phyloP scores from a whole-genome alignment of 2,113 vertebrate species.

The Oenanthe melanoleuca region DNA sequence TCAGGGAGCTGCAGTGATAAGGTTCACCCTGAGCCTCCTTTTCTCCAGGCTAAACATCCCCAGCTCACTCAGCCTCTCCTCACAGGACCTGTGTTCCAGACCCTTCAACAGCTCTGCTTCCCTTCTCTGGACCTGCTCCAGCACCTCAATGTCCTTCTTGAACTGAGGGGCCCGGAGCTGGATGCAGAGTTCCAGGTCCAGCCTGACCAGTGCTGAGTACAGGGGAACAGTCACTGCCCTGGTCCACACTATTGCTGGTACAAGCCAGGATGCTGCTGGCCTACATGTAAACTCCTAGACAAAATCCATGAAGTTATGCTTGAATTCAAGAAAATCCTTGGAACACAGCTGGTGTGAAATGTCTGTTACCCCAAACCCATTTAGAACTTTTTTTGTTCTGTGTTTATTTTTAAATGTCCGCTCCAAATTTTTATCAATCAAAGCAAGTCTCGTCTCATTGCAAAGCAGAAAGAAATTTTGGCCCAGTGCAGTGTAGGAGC shows the following conservation, averaged over 20 bases:
- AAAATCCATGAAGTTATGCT: neutral
- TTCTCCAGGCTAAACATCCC: fast-evolving
- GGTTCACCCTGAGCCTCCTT: neutral
- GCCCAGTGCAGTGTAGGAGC: neutral
- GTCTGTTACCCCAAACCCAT: neutral
- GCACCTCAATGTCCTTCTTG: neutral
- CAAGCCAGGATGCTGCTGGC: neutral
- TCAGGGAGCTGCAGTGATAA: fast-evolving
- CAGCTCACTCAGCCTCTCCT: fast-evolving
- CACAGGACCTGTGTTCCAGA: neutral
- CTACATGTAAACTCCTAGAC: neutral
- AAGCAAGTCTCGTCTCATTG: neutral
- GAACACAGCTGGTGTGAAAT: neutral
- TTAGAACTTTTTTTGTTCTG: neutral
- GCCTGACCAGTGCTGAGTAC: neutral
- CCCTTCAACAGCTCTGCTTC: fast-evolving
- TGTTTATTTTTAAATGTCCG: neutral
- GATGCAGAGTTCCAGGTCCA: fast-evolving
- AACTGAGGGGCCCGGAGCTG: no score
- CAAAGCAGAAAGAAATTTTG: neutral
- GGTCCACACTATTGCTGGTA: neutral
- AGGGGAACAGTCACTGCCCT: neutral
- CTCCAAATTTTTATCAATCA: neutral
- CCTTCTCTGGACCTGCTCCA: neutral
- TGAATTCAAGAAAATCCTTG: neutral